These are phyloP conservation scores for Enteromius treurensis DNA, from an alignment of 2,797 vertebrate genomes.

Conservation along the genomic window DNA sequence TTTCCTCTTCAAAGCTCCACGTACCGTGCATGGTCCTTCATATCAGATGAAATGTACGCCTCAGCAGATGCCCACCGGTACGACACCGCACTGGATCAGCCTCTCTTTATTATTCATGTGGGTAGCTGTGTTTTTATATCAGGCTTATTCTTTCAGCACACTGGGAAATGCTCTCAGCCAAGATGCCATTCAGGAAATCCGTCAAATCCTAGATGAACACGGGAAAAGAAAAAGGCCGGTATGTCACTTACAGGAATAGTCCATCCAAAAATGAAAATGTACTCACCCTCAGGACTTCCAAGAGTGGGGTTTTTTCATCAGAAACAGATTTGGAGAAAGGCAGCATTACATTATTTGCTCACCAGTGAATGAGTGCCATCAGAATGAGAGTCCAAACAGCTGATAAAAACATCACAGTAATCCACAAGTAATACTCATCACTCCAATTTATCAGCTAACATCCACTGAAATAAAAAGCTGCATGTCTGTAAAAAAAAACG, in stretches of 20 bases:
- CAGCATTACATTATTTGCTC: not conserved
- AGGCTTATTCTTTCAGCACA: constrained; percentile 70
- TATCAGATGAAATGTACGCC: constrained; percentile 86
- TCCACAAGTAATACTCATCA: not conserved
- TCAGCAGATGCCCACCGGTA: constrained; percentile 86
- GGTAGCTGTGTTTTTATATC: constrained; percentile 2
- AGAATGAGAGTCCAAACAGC: not conserved
- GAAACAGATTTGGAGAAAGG: not conserved
- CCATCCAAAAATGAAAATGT: not conserved
- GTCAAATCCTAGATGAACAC: constrained; percentile 80
- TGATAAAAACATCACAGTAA: not conserved
- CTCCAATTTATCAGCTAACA: not conserved
- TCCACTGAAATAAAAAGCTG: not conserved
- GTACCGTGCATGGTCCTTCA: constrained; percentile 82
- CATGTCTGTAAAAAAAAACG: not conserved
- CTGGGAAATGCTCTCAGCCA: constrained; percentile 85
- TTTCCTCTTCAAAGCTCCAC: constrained; percentile 76
- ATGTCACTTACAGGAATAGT: constrained; percentile 56
- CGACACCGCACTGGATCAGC: not conserved
- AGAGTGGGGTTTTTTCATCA: not conserved
- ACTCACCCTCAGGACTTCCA: not conserved
- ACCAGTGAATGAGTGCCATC: not conserved
- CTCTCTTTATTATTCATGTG: not conserved
- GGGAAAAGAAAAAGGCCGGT: constrained; percentile 85
- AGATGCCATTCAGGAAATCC: constrained; percentile 82